Percentiles rank a stretch among this genome's conserved stretches.
Conservation (phyloP, 64 coral and sea anemone species). For the Cladopsammia gracilis region DNA sequence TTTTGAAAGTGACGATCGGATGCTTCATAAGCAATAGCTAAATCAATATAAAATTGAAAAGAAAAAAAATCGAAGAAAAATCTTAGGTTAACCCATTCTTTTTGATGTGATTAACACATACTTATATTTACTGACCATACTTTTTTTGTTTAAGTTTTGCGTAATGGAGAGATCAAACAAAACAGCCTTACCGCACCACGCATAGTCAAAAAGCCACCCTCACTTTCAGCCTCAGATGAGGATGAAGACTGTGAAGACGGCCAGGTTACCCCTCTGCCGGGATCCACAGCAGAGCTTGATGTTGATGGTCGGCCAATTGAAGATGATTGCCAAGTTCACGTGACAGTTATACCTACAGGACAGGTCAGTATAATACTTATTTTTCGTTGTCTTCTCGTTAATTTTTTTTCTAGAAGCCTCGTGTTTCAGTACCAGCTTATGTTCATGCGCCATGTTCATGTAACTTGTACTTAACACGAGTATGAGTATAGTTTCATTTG, state of each 20-base stretch:
- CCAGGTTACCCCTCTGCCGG: constrained; percentile 1
- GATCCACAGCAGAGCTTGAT: constrained; percentile 9
- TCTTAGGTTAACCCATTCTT: no score
- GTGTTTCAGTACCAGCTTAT: no score
- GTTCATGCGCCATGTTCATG: no score
- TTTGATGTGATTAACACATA: no score
- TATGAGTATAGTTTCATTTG: no score
- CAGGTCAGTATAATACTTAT: background rate
- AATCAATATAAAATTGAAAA: no score
- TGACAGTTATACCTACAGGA: background rate
- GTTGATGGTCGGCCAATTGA: background rate
- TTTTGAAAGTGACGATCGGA: no score
- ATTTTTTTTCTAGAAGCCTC: no score
- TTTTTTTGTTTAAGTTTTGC: background rate
- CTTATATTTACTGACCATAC: background rate
- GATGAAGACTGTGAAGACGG: background rate
- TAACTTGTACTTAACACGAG: no score
- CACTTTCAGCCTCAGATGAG: background rate
- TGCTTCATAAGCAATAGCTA: no score
- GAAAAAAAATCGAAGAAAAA: no score
- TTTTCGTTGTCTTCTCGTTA: no score
- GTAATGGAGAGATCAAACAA: background rate
- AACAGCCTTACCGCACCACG: background rate
- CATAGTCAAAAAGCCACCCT: background rate
- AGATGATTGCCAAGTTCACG: background rate